Evolutionary conservation across 1,140 invertebrate species (phyloP).

Genomic region (Drosophila albomicans): DNA sequence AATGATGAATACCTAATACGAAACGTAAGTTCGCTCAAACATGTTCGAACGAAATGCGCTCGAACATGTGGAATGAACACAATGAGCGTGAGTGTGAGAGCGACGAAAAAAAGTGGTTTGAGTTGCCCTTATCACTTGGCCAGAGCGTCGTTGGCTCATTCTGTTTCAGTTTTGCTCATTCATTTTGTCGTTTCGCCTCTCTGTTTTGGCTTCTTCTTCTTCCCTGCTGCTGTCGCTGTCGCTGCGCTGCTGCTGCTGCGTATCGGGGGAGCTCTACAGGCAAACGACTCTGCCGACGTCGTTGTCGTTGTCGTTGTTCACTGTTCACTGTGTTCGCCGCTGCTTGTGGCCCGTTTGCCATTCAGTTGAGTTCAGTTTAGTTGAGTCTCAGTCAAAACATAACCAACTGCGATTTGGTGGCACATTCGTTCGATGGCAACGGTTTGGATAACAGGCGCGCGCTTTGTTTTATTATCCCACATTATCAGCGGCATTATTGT

Average conservation of each 20-base stretch:
- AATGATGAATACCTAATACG: constrained; percentile 63
- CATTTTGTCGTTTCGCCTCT: constrained; percentile 60
- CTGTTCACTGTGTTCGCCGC: not conserved
- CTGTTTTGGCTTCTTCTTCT: constrained; percentile 72
- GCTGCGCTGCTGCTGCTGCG: constrained; percentile 20
- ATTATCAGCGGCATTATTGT: constrained; percentile 83
- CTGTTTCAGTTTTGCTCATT: constrained; percentile 62
- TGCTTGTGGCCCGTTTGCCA: constrained; percentile 21
- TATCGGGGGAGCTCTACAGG: constrained; percentile 56
- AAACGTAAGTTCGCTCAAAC: constrained; percentile 42
- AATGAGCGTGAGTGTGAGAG: constrained; percentile 15
- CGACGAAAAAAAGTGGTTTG: constrained; percentile 19
- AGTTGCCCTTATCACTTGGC: constrained; percentile 44
- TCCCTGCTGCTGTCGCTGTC: constrained; percentile 18
- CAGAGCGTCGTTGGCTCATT: constrained; percentile 35
- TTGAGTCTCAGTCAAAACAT: constrained; percentile 82
- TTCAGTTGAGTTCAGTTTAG: constrained; percentile 63
- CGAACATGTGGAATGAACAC: constrained; percentile 19
- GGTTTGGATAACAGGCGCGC: constrained; percentile 85
- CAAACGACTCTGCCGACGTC: constrained; percentile 35
- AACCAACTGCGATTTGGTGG: constrained; percentile 84
- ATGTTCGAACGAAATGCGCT: constrained; percentile 36
- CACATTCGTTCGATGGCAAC: constrained; percentile 85
- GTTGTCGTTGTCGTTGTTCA: not conserved
- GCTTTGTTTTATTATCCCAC: constrained; percentile 84